Conservation (phyloP, 2,797 vertebrate genomes). For the Argya squamiceps region DNA sequence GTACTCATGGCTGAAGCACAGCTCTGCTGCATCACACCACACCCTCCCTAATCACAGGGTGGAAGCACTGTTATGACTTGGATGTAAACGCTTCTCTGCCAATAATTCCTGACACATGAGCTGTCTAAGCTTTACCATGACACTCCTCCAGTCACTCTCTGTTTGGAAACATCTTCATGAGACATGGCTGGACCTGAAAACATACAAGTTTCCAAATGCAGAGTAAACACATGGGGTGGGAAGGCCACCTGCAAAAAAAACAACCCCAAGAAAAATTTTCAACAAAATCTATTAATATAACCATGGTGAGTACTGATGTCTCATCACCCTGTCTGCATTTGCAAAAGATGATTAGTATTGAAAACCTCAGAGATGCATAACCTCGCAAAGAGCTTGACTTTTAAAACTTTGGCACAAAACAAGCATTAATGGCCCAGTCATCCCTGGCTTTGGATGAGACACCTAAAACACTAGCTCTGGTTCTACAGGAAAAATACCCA, state of each 20-base stretch:
- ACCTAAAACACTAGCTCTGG: not conserved
- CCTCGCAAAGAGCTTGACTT: not conserved
- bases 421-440: not conserved
- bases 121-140: slow-evolving; percentile 22
- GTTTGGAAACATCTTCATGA: slow-evolving; percentile 8
- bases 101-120: slow-evolving; percentile 52
- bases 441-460: not conserved
- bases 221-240: not conserved
- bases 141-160: not conserved
- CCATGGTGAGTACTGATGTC: not conserved
- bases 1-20: slow-evolving; percentile 6
- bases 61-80: slow-evolving; percentile 41
- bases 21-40: slow-evolving; percentile 62
- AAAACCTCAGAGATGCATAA: not conserved
- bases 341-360: not conserved
- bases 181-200: not conserved
- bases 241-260: not conserved
- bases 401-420: not conserved
- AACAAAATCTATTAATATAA: not conserved
- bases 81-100: slow-evolving; percentile 48
- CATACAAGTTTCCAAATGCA: not conserved
- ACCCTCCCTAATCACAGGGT: slow-evolving; percentile 74
- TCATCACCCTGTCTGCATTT: not conserved
- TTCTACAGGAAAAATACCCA: not conserved
- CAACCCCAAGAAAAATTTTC: not conserved